Evolutionary conservation across 2,113 vertebrate species (phyloP).

Genomic region (Atractosteus spatula): DNA sequence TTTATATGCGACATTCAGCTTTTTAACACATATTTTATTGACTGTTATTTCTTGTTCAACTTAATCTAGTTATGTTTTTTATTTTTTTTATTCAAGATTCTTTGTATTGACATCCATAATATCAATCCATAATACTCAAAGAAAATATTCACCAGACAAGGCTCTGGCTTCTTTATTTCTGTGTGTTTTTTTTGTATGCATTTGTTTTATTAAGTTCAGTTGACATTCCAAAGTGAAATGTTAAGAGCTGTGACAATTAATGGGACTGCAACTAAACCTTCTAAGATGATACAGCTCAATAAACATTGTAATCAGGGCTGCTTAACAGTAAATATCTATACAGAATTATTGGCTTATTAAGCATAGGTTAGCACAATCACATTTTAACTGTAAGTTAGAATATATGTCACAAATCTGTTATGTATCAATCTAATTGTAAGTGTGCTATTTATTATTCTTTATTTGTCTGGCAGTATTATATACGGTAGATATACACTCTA

Average conservation of each 20-base stretch:
- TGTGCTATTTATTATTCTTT: too few relatives aligned
- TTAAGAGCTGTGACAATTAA: slow-evolving; percentile 30
- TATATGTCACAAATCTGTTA: not conserved
- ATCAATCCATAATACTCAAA: too few relatives aligned
- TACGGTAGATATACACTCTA: too few relatives aligned
- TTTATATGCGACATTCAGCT: too few relatives aligned
- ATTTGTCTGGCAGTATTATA: too few relatives aligned
- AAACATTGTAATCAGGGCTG: not conserved
- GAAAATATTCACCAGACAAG: too few relatives aligned
- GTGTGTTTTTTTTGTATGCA: not conserved
- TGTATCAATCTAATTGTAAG: too few relatives aligned
- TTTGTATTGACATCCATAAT: too few relatives aligned
- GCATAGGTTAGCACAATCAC: not conserved
- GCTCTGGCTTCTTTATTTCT: not conserved
- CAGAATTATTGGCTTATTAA: not conserved
- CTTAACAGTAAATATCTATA: not conserved
- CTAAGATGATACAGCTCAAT: not conserved
- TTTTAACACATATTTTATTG: too few relatives aligned
- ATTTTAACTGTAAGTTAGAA: not conserved
- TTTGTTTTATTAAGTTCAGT: slow-evolving; percentile 2
- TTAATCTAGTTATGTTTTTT: too few relatives aligned
- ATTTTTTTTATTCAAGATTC: too few relatives aligned
- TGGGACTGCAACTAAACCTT: slow-evolving; percentile 22
- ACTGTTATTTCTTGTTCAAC: too few relatives aligned
- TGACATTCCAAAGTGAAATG: slow-evolving; percentile 30